Evolutionary conservation across 2,888 invertebrate genomes (phyloP), one percentile per base, ranked within the genome.

Genomic region (Cyclophora albipunctata): DNA sequence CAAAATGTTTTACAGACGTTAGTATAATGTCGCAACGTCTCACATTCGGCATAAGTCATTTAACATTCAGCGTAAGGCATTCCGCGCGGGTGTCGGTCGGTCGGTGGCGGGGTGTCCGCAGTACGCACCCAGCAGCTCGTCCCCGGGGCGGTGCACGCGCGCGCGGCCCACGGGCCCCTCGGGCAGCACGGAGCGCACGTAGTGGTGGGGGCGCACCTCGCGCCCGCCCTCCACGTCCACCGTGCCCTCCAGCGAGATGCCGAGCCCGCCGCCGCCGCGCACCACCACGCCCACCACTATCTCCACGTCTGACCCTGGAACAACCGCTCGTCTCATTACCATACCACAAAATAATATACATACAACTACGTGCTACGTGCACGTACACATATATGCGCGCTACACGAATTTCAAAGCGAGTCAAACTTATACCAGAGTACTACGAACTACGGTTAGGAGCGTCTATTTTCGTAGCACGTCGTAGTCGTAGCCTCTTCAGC

Each of bases 161-260:
- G 97, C 98, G 60, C 94, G 92, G 3, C 98, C 99, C 2, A 99
- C 98, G 0, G 99, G 99, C 1, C 99, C 99, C 81, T 98, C 98
- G n/a, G 96, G 94, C 66, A 99, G 90, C 68, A 99, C 98, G 49
- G 97, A 97, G 62, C 99, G 93, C 73, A 99, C 98, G 82, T 98
- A 99, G 89, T 99, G 99, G 85, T 99, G 99, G 2, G 99, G 99
- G 52, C 98, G 91, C 44, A 98, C 97, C 88, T 99, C 99, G 51
- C 96, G 92, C 0, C 99, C 99, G 0, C 99, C 99, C 82, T 98
- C 97, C 49, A 99, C 98, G 79, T 99, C 99, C 42, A 98, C 99
- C 0, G 99, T 99, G 48, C 99, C 99, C 81, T 99, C 98, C 57
- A 99, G 90, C 47, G 98, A 98, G 67, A 99, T 98, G 40, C 99